Conservation (phyloP, 2,797 vertebrate species). For the Spizella passerina region DNA sequence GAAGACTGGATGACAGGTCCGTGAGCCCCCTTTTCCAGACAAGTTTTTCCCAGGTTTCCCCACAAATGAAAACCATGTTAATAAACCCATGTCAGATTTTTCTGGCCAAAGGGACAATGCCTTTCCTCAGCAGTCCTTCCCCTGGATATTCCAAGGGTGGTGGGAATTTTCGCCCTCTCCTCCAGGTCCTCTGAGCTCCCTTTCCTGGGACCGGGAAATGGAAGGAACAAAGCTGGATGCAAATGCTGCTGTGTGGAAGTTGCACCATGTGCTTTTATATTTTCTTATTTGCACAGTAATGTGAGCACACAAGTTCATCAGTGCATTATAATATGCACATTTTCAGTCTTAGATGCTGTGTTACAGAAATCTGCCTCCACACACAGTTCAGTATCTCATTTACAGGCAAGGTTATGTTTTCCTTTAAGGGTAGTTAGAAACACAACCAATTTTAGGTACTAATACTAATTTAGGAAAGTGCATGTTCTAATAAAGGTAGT, state of each 20-base stretch:
- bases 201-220: neutral
- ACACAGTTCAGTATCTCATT: neutral
- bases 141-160: rapidly evolving
- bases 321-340: neutral
- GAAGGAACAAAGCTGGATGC: neutral
- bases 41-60: neutral
- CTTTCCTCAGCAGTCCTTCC: neutral
- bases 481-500: slow-evolving; percentile 41
- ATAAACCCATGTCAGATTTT: neutral
- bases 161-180: neutral
- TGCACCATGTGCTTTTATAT: neutral
- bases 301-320: neutral
- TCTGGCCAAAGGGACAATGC: neutral
- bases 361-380: neutral
- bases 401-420: slow-evolving; percentile 19
- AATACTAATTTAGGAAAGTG: slow-evolving; percentile 46
- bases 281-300: neutral
- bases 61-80: neutral
- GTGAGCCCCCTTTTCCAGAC: neutral
- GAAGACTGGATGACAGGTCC: neutral
- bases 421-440: slow-evolving; percentile 29
- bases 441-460: slow-evolving; percentile 28
- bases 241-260: neutral
- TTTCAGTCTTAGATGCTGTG: neutral
- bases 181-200: neutral